A percentile compares a stretch with the other conserved stretches of the same genome.
phyloP scores from a whole-genome alignment of 2,113 vertebrate genomes.

The Nerophis ophidion region DNA sequence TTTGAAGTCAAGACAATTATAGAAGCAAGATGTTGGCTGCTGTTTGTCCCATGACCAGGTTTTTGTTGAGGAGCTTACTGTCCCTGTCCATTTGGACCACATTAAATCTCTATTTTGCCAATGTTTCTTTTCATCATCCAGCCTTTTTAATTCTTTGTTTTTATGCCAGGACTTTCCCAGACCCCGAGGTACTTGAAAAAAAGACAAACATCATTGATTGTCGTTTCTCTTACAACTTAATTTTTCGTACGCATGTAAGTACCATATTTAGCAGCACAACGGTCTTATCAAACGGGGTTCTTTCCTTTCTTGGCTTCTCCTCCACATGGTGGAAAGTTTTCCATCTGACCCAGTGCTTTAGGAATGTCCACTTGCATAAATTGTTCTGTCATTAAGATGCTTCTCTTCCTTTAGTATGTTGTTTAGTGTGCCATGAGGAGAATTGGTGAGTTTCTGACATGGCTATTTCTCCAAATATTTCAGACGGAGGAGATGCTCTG shows the following conservation, averaged over 20 bases:
- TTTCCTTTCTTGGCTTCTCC: constrained; percentile 23
- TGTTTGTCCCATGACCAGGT: constrained; percentile 45
- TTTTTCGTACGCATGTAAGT: constrained; percentile 6
- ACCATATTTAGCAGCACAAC: background rate
- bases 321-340: constrained; percentile 29
- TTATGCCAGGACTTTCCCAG: constrained; percentile 36
- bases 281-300: constrained; percentile 5
- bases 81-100: constrained; percentile 51
- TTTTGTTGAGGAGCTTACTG: constrained; percentile 45
- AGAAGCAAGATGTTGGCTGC: constrained; percentile 43
- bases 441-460: constrained; percentile 26
- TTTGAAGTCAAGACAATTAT: constrained; percentile 54
- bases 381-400: constrained; percentile 48
- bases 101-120: constrained; percentile 54
- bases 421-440: constrained; percentile 27
- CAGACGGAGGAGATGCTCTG: background rate
- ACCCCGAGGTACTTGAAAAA: constrained; percentile 43
- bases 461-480: constrained; percentile 18
- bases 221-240: constrained; percentile 13
- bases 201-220: constrained; percentile 22
- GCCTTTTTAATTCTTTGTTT: constrained; percentile 63
- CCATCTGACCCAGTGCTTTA: constrained; percentile 39
- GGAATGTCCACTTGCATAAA: constrained; percentile 58
- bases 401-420: constrained; percentile 31
- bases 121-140: constrained; percentile 49